Conservation (phyloP, 2,113 vertebrate genomes). For the Antechinus stuartii region DNA sequence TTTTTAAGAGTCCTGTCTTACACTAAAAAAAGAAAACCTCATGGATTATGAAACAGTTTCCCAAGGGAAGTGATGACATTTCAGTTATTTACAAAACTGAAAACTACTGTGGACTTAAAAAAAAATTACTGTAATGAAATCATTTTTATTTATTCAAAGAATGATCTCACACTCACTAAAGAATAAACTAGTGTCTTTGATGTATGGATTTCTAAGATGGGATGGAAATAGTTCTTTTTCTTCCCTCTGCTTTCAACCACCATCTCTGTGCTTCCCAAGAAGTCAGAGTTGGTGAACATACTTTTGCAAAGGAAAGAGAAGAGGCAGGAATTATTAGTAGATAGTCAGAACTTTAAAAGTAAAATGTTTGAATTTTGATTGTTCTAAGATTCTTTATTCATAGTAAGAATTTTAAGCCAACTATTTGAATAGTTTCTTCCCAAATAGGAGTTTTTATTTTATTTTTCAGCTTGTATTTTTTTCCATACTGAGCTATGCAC, state of each 20-base stretch:
- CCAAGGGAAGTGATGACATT: conserved; percentile 40
- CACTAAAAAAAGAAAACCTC: conserved; percentile 7
- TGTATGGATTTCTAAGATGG: conserved; percentile 23
- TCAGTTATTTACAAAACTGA: conserved; percentile 34
- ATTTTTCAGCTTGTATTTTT: neutral
- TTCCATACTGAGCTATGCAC: neutral
- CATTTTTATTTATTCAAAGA: conserved; percentile 33
- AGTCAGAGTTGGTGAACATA: neutral
- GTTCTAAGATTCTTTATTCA: conserved; percentile 14
- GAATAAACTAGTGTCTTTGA: conserved; percentile 40
- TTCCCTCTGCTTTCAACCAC: neutral
- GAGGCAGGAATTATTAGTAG: neutral
- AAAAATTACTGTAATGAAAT: conserved; percentile 35
- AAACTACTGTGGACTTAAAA: neutral
- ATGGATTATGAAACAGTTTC: conserved; percentile 9
- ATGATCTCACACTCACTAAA: conserved; percentile 24
- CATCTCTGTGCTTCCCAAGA: conserved; percentile 5
- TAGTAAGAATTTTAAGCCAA: conserved; percentile 25
- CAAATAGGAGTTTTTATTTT: neutral
- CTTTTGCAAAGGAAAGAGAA: neutral
- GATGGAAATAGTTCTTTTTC: conserved; percentile 10
- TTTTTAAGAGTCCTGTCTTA: neutral
- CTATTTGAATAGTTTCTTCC: conserved; percentile 32
- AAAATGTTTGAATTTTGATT: conserved; percentile 15
- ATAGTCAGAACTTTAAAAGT: neutral